Evolutionary conservation across 2,113 vertebrate species (phyloP).

Genomic region (Callorhinus ursinus): DNA sequence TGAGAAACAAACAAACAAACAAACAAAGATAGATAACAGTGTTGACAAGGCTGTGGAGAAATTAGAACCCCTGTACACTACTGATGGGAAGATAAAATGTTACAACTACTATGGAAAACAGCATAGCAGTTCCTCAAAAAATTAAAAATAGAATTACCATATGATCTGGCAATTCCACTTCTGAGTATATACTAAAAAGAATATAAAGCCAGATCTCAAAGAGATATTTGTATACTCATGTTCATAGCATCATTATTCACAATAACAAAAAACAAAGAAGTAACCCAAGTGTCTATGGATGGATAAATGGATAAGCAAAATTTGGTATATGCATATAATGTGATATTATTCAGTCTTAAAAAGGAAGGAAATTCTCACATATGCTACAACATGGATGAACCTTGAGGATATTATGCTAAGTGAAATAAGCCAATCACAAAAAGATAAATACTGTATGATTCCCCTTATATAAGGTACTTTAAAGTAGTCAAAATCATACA

Average conservation of each 20-base stretch:
- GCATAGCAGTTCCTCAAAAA: not conserved
- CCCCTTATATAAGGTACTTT: not conserved
- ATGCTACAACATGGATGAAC: not conserved
- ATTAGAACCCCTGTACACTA: not conserved
- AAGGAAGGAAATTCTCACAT: not conserved
- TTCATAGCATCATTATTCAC: not conserved
- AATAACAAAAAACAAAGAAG: not conserved
- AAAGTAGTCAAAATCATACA: not conserved
- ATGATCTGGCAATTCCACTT: not conserved
- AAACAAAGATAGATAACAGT: not conserved
- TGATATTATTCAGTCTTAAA: not conserved
- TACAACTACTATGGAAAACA: not conserved
- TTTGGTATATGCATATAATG: not conserved
- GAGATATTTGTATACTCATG: not conserved
- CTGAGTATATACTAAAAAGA: not conserved
- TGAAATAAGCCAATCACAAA: not conserved
- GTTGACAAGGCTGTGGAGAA: not conserved
- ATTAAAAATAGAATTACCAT: conserved; percentile 8
- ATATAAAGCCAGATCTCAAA: not conserved
- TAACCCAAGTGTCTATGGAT: not conserved
- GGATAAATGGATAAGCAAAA: not conserved
- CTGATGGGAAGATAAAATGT: not conserved
- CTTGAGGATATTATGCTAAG: not conserved
- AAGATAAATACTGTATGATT: not conserved
- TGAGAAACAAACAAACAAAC: too few species aligned